Percentiles rank a stretch among this genome's conserved stretches.
Evolutionary conservation across 2,888 invertebrate genomes (phyloP).

Genomic region (Asteroscopus sphinx): DNA sequence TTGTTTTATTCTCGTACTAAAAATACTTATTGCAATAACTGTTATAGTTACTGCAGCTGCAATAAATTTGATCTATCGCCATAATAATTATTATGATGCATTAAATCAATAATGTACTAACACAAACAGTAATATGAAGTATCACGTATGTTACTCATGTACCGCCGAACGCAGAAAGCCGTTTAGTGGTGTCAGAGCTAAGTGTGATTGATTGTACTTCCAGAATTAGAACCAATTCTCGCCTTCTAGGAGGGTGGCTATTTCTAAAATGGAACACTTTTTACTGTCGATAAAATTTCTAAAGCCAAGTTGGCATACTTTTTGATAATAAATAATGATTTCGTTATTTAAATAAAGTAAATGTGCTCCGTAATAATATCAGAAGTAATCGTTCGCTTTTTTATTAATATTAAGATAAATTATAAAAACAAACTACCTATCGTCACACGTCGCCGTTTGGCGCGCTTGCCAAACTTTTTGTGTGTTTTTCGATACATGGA

Average conservation of each 20-base stretch:
- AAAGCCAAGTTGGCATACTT: constrained; percentile 4
- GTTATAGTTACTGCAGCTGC: constrained; percentile 8
- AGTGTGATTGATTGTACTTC: constrained; percentile 83
- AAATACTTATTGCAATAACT: constrained; percentile 3
- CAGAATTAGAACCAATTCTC: constrained; percentile 82
- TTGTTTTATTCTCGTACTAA: constrained; percentile 19
- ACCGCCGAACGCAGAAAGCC: constrained; percentile 68
- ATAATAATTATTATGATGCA: constrained; percentile 28
- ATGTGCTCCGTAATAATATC: not conserved
- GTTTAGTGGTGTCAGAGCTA: constrained; percentile 72
- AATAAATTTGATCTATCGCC: constrained; percentile 23
- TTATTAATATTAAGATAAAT: not conserved
- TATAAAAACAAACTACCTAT: too few species aligned
- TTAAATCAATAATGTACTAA: constrained; percentile 22
- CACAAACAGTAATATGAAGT: constrained; percentile 28
- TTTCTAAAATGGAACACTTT: constrained; percentile 60
- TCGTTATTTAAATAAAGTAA: not conserved
- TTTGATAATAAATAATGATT: constrained; percentile 2
- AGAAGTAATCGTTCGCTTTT: too few species aligned
- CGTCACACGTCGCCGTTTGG: too few species aligned
- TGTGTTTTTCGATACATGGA: too few species aligned
- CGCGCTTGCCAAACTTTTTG: too few species aligned
- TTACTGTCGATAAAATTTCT: constrained; percentile 33
- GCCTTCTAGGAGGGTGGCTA: constrained; percentile 70
- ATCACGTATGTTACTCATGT: constrained; percentile 35